Conservation (phyloP, 2,888 invertebrate species). For the Apodemia mormo region DNA sequence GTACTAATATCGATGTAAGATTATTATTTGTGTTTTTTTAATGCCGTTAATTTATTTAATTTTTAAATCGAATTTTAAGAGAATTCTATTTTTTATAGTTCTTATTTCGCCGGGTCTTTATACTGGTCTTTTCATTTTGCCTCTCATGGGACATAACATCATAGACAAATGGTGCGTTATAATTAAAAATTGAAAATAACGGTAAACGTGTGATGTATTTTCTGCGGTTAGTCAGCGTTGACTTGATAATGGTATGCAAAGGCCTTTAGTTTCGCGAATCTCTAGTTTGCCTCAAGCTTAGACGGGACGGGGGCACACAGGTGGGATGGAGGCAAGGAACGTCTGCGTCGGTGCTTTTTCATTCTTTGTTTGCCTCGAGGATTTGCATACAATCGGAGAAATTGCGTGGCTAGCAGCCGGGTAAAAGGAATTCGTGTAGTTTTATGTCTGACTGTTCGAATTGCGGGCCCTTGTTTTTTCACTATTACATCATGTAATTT, state of each 20-base stretch:
- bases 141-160: too few species aligned
- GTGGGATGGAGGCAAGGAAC: conserved; percentile 60
- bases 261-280: conserved; percentile 28
- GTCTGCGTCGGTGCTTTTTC: conserved; percentile 71
- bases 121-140: too few species aligned
- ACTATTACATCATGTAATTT: conserved; percentile 40
- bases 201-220: too few species aligned
- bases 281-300: conserved; percentile 57
- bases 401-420: conserved; percentile 66
- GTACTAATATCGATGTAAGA: too few species aligned
- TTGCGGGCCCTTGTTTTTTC: conserved; percentile 46
- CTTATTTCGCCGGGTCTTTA: too few species aligned
- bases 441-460: conserved; percentile 58
- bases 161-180: too few species aligned
- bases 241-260: conserved; percentile 23
- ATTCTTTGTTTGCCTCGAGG: conserved; percentile 75
- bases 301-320: conserved; percentile 45
- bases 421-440: conserved; percentile 65
- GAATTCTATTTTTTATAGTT: too few species aligned
- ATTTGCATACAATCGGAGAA: conserved; percentile 80
- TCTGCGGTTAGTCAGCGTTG: too few species aligned
- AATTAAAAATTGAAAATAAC: too few species aligned
- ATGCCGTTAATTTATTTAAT: too few species aligned
- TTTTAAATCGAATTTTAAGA: too few species aligned
- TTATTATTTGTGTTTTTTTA: too few species aligned